Evolutionary conservation across 2,888 invertebrate species (phyloP).

Genomic region (Leucozona laternaria): DNA sequence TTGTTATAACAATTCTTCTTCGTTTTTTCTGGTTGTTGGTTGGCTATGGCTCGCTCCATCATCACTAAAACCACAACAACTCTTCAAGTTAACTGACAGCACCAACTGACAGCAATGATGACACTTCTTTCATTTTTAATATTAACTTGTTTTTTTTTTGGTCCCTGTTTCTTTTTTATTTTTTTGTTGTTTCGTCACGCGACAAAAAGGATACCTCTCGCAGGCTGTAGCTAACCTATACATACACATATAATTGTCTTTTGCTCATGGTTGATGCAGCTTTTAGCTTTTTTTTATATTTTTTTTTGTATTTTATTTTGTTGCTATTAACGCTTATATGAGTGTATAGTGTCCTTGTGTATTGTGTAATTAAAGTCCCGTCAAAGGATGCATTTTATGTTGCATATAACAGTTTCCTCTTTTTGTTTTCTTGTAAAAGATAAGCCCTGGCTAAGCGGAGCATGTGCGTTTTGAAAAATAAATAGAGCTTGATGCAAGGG

Average conservation of each 20-base stretch:
- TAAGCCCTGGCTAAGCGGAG: constrained; percentile 38
- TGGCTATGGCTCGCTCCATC: neutral
- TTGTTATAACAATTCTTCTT: constrained; percentile 11
- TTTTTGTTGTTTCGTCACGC: constrained; percentile 6
- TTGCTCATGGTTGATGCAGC: constrained; percentile 51
- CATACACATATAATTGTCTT: neutral
- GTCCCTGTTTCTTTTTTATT: constrained; percentile 2
- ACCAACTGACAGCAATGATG: constrained; percentile 69
- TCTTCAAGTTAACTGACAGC: constrained; percentile 69
- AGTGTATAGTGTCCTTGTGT: constrained; percentile 49
- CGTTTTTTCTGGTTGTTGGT: neutral
- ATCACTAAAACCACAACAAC: constrained; percentile 47
- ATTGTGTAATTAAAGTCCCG: constrained; percentile 41
- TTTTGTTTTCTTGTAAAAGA: constrained; percentile 3
- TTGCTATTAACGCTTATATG: constrained; percentile 8
- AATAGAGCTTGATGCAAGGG: constrained; percentile 58
- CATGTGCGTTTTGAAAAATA: constrained; percentile 68
- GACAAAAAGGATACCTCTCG: constrained; percentile 19
- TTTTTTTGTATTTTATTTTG: neutral
- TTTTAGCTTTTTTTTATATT: constrained; percentile 37
- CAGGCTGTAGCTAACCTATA: neutral
- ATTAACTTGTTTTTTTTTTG: constrained; percentile 43
- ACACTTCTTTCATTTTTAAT: constrained; percentile 70
- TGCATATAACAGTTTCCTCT: constrained; percentile 27
- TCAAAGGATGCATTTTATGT: constrained; percentile 41